phyloP scores from a whole-genome alignment of 2,113 vertebrate species.

The Erythrolamprus reginae region DNA sequence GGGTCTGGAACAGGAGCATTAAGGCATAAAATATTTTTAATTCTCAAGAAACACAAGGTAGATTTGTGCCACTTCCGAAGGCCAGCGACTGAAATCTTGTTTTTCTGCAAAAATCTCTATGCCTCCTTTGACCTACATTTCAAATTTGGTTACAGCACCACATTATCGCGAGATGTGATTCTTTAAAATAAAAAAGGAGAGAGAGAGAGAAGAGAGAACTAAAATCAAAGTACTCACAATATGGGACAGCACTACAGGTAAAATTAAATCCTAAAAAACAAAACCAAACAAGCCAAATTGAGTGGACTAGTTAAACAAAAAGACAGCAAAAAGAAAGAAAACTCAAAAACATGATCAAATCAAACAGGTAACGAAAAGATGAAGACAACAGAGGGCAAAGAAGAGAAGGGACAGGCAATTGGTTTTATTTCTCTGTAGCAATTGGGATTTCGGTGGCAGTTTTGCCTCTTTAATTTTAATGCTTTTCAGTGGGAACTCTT shows the following conservation, averaged over 20 bases:
- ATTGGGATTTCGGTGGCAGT: neutral
- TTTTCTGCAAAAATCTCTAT: neutral
- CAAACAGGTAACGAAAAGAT: neutral
- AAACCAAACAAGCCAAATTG: slow-evolving; percentile 45
- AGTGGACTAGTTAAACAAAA: slow-evolving; percentile 29
- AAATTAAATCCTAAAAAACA: slow-evolving; percentile 73
- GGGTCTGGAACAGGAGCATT: neutral
- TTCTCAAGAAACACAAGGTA: neutral
- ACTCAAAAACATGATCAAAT: slow-evolving; percentile 6
- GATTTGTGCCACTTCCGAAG: neutral
- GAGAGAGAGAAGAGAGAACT: neutral
- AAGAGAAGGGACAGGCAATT: neutral
- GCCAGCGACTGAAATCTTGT: neutral
- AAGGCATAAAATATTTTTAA: neutral
- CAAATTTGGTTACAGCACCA: neutral
- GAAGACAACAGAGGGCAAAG: neutral
- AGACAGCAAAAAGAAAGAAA: slow-evolving; percentile 32
- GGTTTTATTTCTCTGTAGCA: neutral
- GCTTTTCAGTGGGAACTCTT: neutral
- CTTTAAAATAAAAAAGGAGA: neutral
- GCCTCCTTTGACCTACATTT: neutral
- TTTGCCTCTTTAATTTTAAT: neutral
- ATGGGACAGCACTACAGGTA: slow-evolving; percentile 67
- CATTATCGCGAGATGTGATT: neutral
- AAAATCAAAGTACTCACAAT: slow-evolving; percentile 80